Evolutionary conservation across 2,797 vertebrate species (phyloP), one percentile per base, ranked within the genome.

Genomic region (Alauda arvensis): DNA sequence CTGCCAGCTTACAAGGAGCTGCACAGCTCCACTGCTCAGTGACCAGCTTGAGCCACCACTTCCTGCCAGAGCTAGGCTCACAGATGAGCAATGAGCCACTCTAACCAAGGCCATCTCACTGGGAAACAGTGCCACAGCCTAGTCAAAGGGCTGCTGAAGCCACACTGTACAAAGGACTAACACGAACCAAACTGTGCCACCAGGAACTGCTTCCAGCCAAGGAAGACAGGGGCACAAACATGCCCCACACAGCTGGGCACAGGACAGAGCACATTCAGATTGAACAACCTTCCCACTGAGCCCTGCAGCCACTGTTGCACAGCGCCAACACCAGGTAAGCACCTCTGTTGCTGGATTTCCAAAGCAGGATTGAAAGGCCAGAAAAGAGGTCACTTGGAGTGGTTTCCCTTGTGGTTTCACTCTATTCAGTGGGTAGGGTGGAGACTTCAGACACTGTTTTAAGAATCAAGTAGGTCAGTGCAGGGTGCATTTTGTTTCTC

Each of bases 81-180:
- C 4, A 37, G 12, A 40, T 14, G 13, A n/a, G n/a, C 37, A 66
- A 29, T 0, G 0, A 68, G 48, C 7, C 21, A 1, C n/a, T 57
- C 59, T 37, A 52, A 31, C 40, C 23, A 61, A 0, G 5, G 23
- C 18, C 28, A 60, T n/a, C 1, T 21, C n/a, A 56, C 29, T 3
- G 4, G 26, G 11, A 71, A 6, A 6, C 49, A 57, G 61, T 4
- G 2, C 23, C 12, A 21, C 9, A 15, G 17, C 3, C 29, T 6
- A 69, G 45, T 9, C n/a, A 37, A 63, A 60, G 10, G 24, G 20
- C 37, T 60, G 8, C 57, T 49, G 57, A 46, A 63, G 21, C 31
- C 34, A 45, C 23, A 39, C 0, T 29, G n/a, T 4, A 49, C 10
- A 55, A 63, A 67, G 1, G 0, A 42, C 34, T 20, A 31, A 75